Base-by-base conservation (phyloP, 2,888 invertebrate genomes). In the Chironomus tentans region DNA sequence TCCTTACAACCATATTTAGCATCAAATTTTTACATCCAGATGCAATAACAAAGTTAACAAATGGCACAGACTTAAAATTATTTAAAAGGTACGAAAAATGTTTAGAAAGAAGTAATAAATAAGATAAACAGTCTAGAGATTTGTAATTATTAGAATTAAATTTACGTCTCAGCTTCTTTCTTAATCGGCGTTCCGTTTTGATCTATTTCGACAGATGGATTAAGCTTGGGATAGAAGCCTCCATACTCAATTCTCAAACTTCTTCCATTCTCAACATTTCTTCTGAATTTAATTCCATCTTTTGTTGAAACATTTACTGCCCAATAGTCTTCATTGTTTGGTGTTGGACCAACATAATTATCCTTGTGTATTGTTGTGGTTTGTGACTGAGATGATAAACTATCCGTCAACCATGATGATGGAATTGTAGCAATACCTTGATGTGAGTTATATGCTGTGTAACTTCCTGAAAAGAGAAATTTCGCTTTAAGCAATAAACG, bases 161-260 rank as follows among this genome's bases (percentile, higher is more conserved):
- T 71, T 48, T 24, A 24, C n/a, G 6, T 48, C 47, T 70, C 47
- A 24, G 61, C 47, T 15, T 79, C 79, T 76, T 81, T 82, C 15
- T 87, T 85, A 1, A 90, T 82, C 0, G 91, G 91, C 77, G 87
- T 83, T 0, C 91, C 91, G 78, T 91, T 87, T 78, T 92, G 89
- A 80, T 92, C 92, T 10, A 93, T 90, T 81, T 93, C 92, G 4
- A 91, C 86, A 0, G 94, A 94, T 0, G 94, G 94, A 77, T 92
- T 87, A 79, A 94, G 82, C 0, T 93, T 94, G 0, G 94, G 93
- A 80, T 91, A 92, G 79, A 94, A 94, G 0, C 93, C 91, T 2
- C 91, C 90, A 79, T 94, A 94, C 78, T 94, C 94, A 80, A 94
- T 87, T 79, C 90, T 88, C 0, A 93, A 84, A 18, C 76, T 72